Conservation (phyloP, 2,888 invertebrate genomes). For the Eustalomyia histrio region DNA sequence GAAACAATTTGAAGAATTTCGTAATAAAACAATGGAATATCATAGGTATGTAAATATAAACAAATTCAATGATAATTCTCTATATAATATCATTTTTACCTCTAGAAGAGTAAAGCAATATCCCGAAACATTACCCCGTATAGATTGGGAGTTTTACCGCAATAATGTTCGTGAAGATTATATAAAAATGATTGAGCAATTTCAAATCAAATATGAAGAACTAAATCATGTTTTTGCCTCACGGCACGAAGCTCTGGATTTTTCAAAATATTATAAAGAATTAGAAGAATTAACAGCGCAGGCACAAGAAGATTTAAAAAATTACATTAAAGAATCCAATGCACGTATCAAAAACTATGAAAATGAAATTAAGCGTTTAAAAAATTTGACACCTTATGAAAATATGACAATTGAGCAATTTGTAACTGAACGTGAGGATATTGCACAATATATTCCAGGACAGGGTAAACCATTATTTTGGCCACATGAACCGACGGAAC, state of each 20-base stretch:
- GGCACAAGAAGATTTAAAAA: slow-evolving; percentile 72
- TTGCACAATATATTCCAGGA: slow-evolving; percentile 40
- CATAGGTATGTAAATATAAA: slow-evolving; percentile 65
- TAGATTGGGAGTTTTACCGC: slow-evolving; percentile 91
- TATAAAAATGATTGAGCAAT: slow-evolving; percentile 89
- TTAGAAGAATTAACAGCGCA: slow-evolving; percentile 84
- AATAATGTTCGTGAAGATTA: slow-evolving; percentile 81
- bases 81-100: too few species aligned
- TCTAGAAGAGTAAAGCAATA: slow-evolving; percentile 70
- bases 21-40: slow-evolving; percentile 68
- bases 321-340: slow-evolving; percentile 71
- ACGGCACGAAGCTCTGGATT: slow-evolving; percentile 67
- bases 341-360: slow-evolving; percentile 79
- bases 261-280: slow-evolving; percentile 75
- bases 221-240: slow-evolving; percentile 69
- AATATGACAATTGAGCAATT: slow-evolving; percentile 87
- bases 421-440: slow-evolving; percentile 37
- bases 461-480: slow-evolving; percentile 49
- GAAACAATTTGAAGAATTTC: slow-evolving; percentile 68
- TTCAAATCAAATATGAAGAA: slow-evolving; percentile 87
- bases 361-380: slow-evolving; percentile 83
- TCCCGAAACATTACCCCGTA: slow-evolving; percentile 87
- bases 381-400: slow-evolving; percentile 85
- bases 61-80: not conserved
- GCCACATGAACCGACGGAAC: slow-evolving; percentile 46